Percentiles rank a stretch among this genome's conserved stretches.
phyloP scores from a whole-genome alignment of 2,888 invertebrate genomes.

The Mythimna vitellina region DNA sequence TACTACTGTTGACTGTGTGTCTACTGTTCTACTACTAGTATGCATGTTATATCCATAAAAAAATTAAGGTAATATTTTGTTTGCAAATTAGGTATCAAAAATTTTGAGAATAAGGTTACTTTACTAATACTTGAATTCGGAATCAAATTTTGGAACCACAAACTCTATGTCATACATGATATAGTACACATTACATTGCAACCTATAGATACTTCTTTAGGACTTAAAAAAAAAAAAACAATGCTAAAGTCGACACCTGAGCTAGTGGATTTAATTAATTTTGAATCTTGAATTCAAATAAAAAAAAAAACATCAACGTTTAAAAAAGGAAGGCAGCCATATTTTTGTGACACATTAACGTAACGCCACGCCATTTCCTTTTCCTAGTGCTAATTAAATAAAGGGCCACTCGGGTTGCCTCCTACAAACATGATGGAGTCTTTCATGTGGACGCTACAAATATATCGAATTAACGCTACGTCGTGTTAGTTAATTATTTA shows the following conservation, averaged over 20 bases:
- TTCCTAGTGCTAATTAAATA: slow-evolving; percentile 62
- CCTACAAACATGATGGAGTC: slow-evolving; percentile 56
- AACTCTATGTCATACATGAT: no score
- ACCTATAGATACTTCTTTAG: no score
- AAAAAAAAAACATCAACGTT: not conserved
- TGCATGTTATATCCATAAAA: not conserved
- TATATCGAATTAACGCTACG: slow-evolving; percentile 59
- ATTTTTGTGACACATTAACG: slow-evolving; percentile 36
- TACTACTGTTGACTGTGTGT: no score
- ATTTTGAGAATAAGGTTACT: not conserved
- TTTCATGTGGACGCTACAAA: slow-evolving; percentile 49
- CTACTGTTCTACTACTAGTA: no score
- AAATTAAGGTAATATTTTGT: not conserved
- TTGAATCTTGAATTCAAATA: not conserved
- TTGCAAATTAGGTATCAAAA: not conserved
- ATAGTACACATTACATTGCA: no score
- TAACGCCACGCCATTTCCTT: slow-evolving; percentile 40
- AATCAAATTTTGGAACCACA: no score
- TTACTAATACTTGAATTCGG: no score
- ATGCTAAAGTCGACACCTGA: no score
- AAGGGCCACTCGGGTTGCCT: slow-evolving; percentile 55
- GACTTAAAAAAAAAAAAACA: no score
- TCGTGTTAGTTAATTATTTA: slow-evolving; percentile 58
- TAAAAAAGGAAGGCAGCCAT: slow-evolving; percentile 11
- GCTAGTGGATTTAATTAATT: no score